These are phyloP conservation scores for Diaperis boleti DNA, from an alignment of 2,888 invertebrate genomes.

Conservation along the genomic window DNA sequence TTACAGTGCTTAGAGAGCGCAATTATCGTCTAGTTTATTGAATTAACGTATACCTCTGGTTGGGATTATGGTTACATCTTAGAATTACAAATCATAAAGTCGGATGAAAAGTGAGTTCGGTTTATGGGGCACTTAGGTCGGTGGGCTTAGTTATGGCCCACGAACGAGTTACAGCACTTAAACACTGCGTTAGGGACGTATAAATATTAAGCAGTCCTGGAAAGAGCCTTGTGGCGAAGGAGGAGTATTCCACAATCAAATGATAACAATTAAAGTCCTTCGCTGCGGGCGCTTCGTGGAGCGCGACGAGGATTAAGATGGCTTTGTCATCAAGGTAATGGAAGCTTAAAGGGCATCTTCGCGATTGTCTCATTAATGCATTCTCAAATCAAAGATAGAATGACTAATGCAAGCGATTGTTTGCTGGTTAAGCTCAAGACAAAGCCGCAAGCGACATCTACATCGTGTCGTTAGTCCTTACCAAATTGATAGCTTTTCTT, in stretches of 20 bases:
- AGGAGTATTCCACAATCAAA: constrained; percentile 52
- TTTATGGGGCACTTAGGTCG: constrained; percentile 52
- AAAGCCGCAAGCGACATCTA: constrained; percentile 35
- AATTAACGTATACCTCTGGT: constrained; percentile 46
- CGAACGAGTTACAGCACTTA: constrained; percentile 56
- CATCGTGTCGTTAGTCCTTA: constrained; percentile 12
- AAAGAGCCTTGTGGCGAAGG: constrained; percentile 34
- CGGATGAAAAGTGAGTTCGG: constrained; percentile 53
- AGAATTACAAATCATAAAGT: constrained; percentile 54
- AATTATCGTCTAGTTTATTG: constrained; percentile 49
- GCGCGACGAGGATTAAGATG: constrained; percentile 62
- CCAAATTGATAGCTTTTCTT: constrained; percentile 33
- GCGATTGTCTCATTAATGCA: constrained; percentile 65
- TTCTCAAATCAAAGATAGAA: constrained; percentile 65
- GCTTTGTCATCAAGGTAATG: constrained; percentile 67
- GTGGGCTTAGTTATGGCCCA: constrained; percentile 47
- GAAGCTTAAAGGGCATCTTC: constrained; percentile 61
- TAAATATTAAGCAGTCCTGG: constrained; percentile 58
- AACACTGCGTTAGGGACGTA: constrained; percentile 57
- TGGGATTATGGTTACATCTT: constrained; percentile 46
- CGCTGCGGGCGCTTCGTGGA: constrained; percentile 57
- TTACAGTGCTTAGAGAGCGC: constrained; percentile 44
- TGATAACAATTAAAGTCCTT: constrained; percentile 64
- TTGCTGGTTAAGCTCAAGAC: constrained; percentile 45
- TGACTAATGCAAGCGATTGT: constrained; percentile 64